phyloP scores from a whole-genome alignment of 1,140 invertebrate species.

The Brachionus angularis region DNA sequence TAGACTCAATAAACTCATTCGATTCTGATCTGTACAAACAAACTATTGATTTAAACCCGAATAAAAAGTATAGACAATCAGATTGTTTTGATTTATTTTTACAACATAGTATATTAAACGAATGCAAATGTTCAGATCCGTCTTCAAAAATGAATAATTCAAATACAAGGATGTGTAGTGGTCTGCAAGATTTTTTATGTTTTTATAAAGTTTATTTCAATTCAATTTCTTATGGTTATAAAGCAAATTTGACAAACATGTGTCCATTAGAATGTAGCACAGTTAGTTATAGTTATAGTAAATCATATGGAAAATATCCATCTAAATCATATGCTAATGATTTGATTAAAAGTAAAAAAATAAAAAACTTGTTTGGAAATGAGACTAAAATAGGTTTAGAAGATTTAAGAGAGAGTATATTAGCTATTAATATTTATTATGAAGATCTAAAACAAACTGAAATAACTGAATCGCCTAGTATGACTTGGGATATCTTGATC shows the following conservation, averaged over 20 bases:
- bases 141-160: neutral
- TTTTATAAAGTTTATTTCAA: neutral
- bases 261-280: slow-evolving; percentile 15
- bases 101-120: neutral
- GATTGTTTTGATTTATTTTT: neutral
- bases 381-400: neutral
- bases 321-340: neutral
- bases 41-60: neutral
- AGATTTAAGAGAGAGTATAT: neutral
- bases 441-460: neutral
- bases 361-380: neutral
- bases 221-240: neutral
- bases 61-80: neutral
- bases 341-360: neutral
- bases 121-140: neutral
- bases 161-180: neutral
- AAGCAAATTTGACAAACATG: neutral
- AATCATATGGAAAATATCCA: neutral
- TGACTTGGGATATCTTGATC: neutral
- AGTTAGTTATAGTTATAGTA: neutral
- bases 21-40: slow-evolving; percentile 16
- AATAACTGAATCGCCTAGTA: neutral
- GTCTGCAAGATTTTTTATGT: neutral
- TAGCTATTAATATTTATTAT: slow-evolving; percentile 6
- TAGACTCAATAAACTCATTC: neutral